phyloP scores from a whole-genome alignment of 2,888 invertebrate species.

The Harmothoe impar region DNA sequence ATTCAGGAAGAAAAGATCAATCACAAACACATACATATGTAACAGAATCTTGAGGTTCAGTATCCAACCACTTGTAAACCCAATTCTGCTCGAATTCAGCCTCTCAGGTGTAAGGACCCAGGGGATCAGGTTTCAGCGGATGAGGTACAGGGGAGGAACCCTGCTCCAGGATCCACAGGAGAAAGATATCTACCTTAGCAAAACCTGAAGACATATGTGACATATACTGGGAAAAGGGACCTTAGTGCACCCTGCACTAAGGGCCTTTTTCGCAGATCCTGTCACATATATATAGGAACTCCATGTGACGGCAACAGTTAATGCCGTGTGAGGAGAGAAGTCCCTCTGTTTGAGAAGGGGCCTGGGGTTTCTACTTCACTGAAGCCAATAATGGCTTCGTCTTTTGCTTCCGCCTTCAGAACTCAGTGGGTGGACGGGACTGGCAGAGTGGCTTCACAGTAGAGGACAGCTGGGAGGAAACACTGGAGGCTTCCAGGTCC shows the following conservation, averaged over 20 bases:
- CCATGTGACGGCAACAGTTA: constrained; percentile 4
- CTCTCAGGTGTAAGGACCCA: neutral
- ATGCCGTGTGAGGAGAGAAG: constrained; percentile 12
- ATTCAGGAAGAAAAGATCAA: too few species aligned
- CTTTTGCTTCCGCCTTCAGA: neutral
- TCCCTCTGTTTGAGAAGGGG: constrained; percentile 17
- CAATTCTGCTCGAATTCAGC: too few species aligned
- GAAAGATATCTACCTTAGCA: neutral
- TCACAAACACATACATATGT: too few species aligned
- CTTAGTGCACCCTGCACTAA: too few species aligned
- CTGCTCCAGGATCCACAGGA: neutral
- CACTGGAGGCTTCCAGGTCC: neutral
- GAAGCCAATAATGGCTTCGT: constrained; percentile 36
- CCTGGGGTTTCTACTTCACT: constrained; percentile 1
- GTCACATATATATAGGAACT: too few species aligned
- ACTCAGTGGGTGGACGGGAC: neutral
- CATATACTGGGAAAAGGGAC: too few species aligned
- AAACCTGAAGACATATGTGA: too few species aligned
- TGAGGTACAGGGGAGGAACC: neutral
- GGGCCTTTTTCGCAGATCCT: too few species aligned
- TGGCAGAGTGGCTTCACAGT: neutral
- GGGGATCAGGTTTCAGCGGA: neutral
- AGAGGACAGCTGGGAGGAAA: constrained; percentile 4
- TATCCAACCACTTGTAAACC: too few species aligned
- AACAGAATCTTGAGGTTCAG: too few species aligned